Percentiles rank a stretch among this genome's conserved stretches.
phyloP scores from a whole-genome alignment of 23 tunicate species.

The Diplosoma virens region DNA sequence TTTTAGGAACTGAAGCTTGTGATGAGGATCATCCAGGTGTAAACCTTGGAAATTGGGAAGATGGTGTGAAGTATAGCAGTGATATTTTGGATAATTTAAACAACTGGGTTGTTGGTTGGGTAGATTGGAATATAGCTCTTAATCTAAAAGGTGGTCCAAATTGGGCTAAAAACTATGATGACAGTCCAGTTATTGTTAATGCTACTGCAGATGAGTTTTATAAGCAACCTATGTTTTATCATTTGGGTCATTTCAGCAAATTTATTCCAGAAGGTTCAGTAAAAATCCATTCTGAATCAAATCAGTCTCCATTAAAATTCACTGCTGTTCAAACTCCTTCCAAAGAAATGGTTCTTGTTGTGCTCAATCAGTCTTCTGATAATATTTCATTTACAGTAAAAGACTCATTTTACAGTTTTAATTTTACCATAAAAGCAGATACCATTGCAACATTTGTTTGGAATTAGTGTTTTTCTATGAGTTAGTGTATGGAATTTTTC shows the following conservation, averaged over 20 bases:
- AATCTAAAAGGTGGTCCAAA: constrained; percentile 93
- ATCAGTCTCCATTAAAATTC: constrained; percentile 28
- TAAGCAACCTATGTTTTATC: constrained; percentile 96
- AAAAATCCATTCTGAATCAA: constrained; percentile 34
- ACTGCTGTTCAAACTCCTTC: constrained; percentile 48
- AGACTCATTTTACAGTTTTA: constrained; percentile 10
- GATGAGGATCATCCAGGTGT: constrained; percentile 52
- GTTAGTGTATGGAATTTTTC: too few relatives aligned
- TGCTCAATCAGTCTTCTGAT: constrained; percentile 49
- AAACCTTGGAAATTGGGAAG: constrained; percentile 71
- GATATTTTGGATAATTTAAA: constrained; percentile 83
- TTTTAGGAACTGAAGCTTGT: constrained; percentile 98
- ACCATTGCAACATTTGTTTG: constrained; percentile 74
- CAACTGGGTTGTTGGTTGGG: constrained; percentile 90
- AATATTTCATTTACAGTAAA: constrained; percentile 40
- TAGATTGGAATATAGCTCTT: constrained; percentile 97
- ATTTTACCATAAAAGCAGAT: constrained; percentile 27
- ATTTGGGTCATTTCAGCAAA: constrained; percentile 93
- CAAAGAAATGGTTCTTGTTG: constrained; percentile 44
- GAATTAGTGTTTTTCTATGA: too few relatives aligned
- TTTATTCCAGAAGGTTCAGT: constrained; percentile 71
- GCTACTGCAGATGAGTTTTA: constrained; percentile 90
- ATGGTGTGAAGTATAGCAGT: constrained; percentile 82
- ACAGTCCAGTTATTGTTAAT: constrained; percentile 88
- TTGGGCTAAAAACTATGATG: constrained; percentile 95